Conservation (phyloP, 2,113 vertebrate genomes). For the Callaeas wilsoni region DNA sequence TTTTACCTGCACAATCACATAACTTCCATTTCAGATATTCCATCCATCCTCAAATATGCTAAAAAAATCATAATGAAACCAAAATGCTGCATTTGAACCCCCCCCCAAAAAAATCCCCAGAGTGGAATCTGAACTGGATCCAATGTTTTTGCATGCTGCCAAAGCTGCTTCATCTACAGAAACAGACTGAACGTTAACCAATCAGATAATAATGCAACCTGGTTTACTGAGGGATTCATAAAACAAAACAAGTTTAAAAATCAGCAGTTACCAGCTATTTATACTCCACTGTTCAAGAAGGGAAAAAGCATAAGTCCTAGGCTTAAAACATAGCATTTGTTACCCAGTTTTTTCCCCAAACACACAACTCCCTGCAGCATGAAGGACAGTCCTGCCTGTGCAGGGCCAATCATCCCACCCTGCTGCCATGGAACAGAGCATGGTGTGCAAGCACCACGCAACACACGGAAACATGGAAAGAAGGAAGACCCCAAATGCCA, state of each 20-base stretch:
- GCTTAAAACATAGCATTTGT: conserved; percentile 34
- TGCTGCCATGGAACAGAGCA: background rate
- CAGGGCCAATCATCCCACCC: background rate
- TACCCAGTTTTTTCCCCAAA: background rate
- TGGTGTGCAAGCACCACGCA: background rate
- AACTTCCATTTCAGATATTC: background rate
- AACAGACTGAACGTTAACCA: background rate
- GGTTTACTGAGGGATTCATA: background rate
- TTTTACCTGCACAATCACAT: background rate
- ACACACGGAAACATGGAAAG: background rate
- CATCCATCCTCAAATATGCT: background rate
- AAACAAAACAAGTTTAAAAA: background rate
- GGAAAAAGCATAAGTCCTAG: background rate
- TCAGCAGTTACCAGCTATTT: background rate
- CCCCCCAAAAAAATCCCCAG: background rate
- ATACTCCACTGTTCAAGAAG: conserved; percentile 12
- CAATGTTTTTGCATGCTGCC: background rate
- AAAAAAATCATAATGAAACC: background rate
- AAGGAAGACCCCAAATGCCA: background rate
- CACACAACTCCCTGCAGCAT: background rate
- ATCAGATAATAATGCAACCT: background rate
- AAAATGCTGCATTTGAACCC: background rate
- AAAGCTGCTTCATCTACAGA: background rate
- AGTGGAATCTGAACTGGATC: background rate
- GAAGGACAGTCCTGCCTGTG: background rate